Conservation (phyloP, 2,113 vertebrate species). For the Otocyon megalotis region DNA sequence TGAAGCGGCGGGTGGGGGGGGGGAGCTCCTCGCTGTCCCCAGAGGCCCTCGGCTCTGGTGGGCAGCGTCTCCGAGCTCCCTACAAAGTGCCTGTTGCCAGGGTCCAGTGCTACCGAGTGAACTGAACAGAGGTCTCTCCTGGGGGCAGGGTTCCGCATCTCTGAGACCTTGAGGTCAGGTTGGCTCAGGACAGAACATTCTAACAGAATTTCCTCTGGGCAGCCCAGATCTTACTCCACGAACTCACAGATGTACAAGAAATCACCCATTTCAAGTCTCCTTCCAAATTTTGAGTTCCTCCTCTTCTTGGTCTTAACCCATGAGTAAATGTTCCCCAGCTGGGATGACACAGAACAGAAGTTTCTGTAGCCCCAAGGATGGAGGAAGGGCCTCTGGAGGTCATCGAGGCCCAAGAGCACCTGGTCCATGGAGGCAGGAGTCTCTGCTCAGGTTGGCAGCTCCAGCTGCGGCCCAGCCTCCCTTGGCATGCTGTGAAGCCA, state of each 20-base stretch:
- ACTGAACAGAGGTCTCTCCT: background rate
- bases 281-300: background rate
- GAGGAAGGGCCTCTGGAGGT: too few relatives aligned
- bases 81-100: background rate
- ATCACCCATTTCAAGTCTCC: too few relatives aligned
- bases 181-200: background rate
- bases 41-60: background rate
- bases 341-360: background rate
- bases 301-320: background rate
- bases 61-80: background rate
- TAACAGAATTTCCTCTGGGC: background rate
- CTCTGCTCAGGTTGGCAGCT: background rate
- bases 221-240: too few relatives aligned
- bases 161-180: background rate
- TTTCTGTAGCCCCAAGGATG: background rate
- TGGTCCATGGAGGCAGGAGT: background rate
- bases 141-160: too few relatives aligned
- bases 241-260: background rate
- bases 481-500: accelerated
- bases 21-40: background rate
- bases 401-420: background rate
- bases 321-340: background rate
- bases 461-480: background rate
- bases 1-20: accelerated
- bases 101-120: background rate